Conservation (phyloP, 2,797 vertebrate genomes). For the Alosa sapidissima region DNA sequence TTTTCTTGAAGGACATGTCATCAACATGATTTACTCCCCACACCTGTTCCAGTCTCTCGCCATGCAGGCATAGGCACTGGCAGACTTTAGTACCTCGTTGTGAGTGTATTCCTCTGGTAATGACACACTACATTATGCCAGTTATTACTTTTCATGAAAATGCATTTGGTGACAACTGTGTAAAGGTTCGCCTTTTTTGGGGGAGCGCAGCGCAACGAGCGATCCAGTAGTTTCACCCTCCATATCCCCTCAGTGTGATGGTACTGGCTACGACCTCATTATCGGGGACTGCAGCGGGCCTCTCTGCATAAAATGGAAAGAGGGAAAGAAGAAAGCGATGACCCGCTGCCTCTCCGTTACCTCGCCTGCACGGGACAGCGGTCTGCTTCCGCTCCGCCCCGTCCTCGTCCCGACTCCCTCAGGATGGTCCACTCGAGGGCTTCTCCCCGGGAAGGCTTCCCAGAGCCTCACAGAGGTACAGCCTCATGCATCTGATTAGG, state of each 20-base stretch:
- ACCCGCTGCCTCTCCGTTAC: neutral
- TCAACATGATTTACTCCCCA: slow-evolving; percentile 33
- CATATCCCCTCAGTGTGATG: slow-evolving; percentile 51
- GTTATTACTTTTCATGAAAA: slow-evolving; percentile 48
- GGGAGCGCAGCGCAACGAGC: slow-evolving; percentile 20
- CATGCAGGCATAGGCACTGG: neutral
- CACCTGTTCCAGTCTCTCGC: slow-evolving; percentile 41
- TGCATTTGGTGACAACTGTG: slow-evolving; percentile 44
- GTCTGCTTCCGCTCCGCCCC: neutral
- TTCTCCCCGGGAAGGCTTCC: neutral
- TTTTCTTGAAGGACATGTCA: slow-evolving; percentile 12
- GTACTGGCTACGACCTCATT: slow-evolving; percentile 47
- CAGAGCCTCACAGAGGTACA: neutral
- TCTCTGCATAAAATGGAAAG: slow-evolving; percentile 42
- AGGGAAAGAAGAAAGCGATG: slow-evolving; percentile 19
- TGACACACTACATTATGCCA: slow-evolving; percentile 50
- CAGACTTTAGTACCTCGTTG: slow-evolving; percentile 28
- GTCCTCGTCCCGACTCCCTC: slow-evolving; percentile 20
- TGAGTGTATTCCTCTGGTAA: slow-evolving; percentile 39
- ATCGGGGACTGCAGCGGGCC: slow-evolving; percentile 40
- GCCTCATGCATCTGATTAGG: slow-evolving; percentile 16
- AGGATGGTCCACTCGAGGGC: slow-evolving; percentile 8
- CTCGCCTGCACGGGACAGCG: neutral
- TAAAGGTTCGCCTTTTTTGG: slow-evolving; percentile 25
- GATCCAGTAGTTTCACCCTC: slow-evolving; percentile 46